Base-by-base conservation (phyloP, 2,113 vertebrate genomes). In the Syngnathus floridae region DNA sequence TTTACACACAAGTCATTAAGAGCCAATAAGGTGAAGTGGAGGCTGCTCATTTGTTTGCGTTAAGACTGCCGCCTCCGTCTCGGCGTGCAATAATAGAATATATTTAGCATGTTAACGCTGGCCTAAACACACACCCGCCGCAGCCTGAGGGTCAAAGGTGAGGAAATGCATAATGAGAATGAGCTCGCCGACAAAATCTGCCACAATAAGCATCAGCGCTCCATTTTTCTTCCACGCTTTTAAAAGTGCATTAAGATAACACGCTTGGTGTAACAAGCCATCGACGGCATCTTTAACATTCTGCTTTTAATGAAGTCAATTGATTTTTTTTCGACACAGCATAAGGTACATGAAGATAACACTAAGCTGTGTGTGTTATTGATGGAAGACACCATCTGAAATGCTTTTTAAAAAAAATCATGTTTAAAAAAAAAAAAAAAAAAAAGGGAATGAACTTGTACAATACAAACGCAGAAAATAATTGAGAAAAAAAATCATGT, bases 91-190 rank as follows among this genome's bases (percentile, higher is more conserved):
- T 37, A 64, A 58, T 37, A 13, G 31, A 66, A 65, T 65, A 62
- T 64, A 67, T 79, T 83, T 65, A 72, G 74, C 51, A 72, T 62
- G 60, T 64, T 54, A 57, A 61, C 40, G 43, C n/a, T 7, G n/a
- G 66, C 41, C 70, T 70, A 58, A 69, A 69, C 35, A 65, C 68
- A 71, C 35, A 65, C 68, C 67, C 61, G 66, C 4, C 17, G 81
- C 57, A 65, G 71, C 49, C 49, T 41, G 62, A 75, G 83, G 82
- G 72, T 82, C 76, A 78, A 16, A 70, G 79, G 70, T 76, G 59
- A 78, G 35, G 63, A 70, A 69, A 70, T 64, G 64, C 72, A 81
- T 71, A 71, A 74, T 80, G 71, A 74, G 73, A 19, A 54, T 5
- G 21, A 12, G 46, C n/a, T 22, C 59, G 54, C 12, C 40, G 66